Base-by-base conservation (phyloP, 2,113 vertebrate genomes). In the Alosa alosa region DNA sequence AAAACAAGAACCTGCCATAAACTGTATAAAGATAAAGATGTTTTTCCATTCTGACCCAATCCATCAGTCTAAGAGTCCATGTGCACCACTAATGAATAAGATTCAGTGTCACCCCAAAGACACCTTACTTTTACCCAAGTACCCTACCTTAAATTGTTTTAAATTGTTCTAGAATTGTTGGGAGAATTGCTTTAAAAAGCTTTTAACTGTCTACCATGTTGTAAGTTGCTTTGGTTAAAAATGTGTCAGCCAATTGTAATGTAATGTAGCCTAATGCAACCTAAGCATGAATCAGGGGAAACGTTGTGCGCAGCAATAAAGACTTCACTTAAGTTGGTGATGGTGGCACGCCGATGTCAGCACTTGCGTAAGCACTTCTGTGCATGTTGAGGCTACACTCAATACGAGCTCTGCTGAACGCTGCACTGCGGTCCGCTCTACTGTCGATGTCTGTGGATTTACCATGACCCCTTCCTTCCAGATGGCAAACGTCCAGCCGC, bases 381-480 rank as follows among this genome's bases (percentile, higher is more conserved):
- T 39, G 36, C 72, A 78, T 15, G 31, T 78, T 15, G 31, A 13
- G 11, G 36, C 72, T 39, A 78, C 31, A 39, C 72, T 78, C 72
- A 41, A 36, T 78, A 78, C 1, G 72, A 78, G 11, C 10, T 5
- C 72, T 17, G 72, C 72, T 78, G 31, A 78, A 39, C 11, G 13
- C 72, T 39, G 31, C 72, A 78, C 4, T 78, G 72, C 36, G 17
- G 36, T 78, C 72, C 15, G 11, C 72, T 4, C 10, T 17, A 3
- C 17, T 78, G 39, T 78, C 39, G 72, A 81, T 17, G 20, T 78
- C 46, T 86, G 60, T 52, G 78, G 75, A 86, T 87, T 95, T 95
- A 99, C 98, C 91, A 89, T 93, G 75, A 97, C 86, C 7, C 93
- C 95, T 91, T 99, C 98, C 89, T 96, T 97, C 97, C 97, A 99